Base-by-base conservation (phyloP, 2,797 vertebrate genomes). In the Ceyx erithaca region DNA sequence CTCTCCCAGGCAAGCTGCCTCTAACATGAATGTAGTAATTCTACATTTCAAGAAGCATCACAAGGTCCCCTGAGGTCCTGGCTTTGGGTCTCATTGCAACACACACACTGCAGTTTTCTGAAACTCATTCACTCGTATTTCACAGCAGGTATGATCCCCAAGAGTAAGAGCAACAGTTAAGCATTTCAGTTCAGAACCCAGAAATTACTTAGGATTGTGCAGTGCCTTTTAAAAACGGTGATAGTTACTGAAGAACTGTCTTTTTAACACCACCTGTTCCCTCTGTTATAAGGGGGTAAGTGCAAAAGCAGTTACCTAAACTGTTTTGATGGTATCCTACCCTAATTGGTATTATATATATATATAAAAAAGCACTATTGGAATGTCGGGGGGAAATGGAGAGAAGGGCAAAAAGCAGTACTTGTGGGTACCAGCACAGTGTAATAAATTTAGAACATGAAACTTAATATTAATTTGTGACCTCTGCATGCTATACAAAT, bases 401-500 rank as follows among this genome's bases (percentile, higher is more conserved):
- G 5, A 33, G 22, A 80, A 67, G 10, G 28, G 4, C 23, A 76
- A 71, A 71, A 71, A 40, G 10, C 4, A 2, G 13, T n/a, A 52
- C 21, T 59, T 51, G 14, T 51, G 25, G 14, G 48, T 51, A 70
- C 6, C 14, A 79, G 33, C 4, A 46, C 7, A 52, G 9, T 2
- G 2, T 59, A 40, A 31, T 16, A 76, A 67, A 28, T 48, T 62
- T 63, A 43, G 58, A 86, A 71, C 21, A 30, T 10, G 18, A 88
- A 93, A 66, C 10, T 46, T 35, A 41, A 9, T 8, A 69, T 28
- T 6, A 35, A 35, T 40, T 76, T 41, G 46, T 14, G 70, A 25
- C 6, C 1, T 10, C 28, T 3, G 1, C 7, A 43, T 4, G 13
- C 16, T 51, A 67, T 2, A 54, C 3, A 33, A 20, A 25, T 35